These are phyloP conservation scores for Ophioderma brevispina DNA, from an alignment of 35 echinoderm and acorn worm species.

Conservation along the genomic window DNA sequence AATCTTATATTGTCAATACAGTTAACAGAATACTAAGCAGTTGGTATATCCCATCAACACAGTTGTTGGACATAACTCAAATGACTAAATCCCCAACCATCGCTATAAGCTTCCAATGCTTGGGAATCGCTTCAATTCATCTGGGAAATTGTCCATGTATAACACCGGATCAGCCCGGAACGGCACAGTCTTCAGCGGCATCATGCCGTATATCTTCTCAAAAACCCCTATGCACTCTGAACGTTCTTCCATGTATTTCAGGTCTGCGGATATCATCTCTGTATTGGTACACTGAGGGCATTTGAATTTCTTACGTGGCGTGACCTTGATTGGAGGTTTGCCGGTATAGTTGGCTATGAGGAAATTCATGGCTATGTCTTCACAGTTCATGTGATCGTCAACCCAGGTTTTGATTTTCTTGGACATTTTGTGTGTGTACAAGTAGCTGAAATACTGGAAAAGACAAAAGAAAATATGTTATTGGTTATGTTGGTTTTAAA, in stretches of 20 bases:
- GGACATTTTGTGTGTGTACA: conserved; percentile 94
- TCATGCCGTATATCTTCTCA: conserved; percentile 79
- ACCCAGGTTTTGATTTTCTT: conserved; percentile 89
- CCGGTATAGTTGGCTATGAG: conserved; percentile 87
- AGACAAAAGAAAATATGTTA: too few species aligned
- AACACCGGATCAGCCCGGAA: conserved; percentile 93
- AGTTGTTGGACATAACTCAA: too few species aligned
- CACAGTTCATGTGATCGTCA: conserved; percentile 98
- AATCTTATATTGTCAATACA: too few species aligned
- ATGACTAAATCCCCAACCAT: too few species aligned
- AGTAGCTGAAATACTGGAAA: conserved; percentile 89
- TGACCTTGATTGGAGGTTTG: conserved; percentile 98
- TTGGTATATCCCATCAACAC: too few species aligned
- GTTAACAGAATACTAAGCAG: too few species aligned
- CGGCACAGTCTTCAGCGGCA: conserved; percentile 94
- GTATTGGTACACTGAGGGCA: conserved; percentile 89
- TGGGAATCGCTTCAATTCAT: conserved; percentile 83
- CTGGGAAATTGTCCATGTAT: conserved; percentile 81
- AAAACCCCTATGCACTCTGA: conserved; percentile 92
- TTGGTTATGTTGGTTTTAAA: too few species aligned
- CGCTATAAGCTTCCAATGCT: conserved; percentile 84
- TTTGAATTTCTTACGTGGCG: conserved; percentile 98
- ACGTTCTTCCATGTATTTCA: conserved; percentile 90
- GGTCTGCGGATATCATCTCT: conserved; percentile 90
- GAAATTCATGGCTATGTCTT: conserved; percentile 99